These are phyloP conservation scores for Cardiocondyla obscurior DNA, from an alignment of 1,140 invertebrate species.

Conservation along the genomic window DNA sequence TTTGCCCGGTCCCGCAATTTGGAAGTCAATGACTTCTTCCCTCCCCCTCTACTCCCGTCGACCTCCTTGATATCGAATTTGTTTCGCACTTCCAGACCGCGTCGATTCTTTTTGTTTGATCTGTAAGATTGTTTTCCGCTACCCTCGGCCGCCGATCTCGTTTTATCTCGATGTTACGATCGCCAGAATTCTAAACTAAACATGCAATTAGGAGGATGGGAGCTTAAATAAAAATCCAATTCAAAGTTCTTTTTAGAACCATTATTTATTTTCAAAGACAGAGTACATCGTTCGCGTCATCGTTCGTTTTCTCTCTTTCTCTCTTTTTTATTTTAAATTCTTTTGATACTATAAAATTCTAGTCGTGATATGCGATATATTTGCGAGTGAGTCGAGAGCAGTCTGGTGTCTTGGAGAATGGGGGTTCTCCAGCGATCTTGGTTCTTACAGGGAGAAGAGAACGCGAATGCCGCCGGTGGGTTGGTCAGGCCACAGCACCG, in stretches of 20 bases:
- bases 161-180: neutral
- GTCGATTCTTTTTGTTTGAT: neutral
- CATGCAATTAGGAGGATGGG: neutral
- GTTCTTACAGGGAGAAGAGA: slow-evolving; percentile 66
- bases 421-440: slow-evolving; percentile 64
- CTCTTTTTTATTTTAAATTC: too few relatives aligned
- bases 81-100: neutral
- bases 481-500: slow-evolving; percentile 80
- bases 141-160: neutral
- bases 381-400: neutral
- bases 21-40: slow-evolving; percentile 55
- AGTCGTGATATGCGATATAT: neutral
- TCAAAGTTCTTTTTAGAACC: neutral
- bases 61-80: slow-evolving; percentile 12
- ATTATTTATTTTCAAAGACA: neutral
- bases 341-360: neutral
- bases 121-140: neutral
- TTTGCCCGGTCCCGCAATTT: slow-evolving; percentile 62
- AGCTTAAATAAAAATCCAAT: neutral
- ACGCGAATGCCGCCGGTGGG: slow-evolving; percentile 80
- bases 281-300: too few relatives aligned
- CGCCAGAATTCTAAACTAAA: neutral
- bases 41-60: neutral
- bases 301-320: too few relatives aligned
- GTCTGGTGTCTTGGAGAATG: slow-evolving; percentile 70